Evolutionary conservation across 2,113 vertebrate genomes (phyloP).

Genomic region (Etheostoma cragini): DNA sequence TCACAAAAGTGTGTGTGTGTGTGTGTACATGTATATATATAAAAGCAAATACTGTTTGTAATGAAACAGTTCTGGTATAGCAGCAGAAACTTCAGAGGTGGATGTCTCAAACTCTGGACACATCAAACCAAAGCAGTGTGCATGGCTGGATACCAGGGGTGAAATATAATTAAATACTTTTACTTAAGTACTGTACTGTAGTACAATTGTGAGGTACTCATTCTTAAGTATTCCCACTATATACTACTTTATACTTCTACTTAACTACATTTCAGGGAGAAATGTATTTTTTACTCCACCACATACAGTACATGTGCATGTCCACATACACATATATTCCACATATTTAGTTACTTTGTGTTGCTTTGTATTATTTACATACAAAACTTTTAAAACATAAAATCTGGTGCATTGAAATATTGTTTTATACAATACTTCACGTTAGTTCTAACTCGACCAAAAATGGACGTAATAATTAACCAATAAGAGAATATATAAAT

Average conservation of each 20-base stretch:
- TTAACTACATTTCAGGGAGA: neutral
- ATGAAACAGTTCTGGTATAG: too few species aligned
- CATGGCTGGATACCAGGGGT: neutral
- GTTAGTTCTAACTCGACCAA: too few species aligned
- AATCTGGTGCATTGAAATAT: too few species aligned
- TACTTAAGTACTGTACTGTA: neutral
- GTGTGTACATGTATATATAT: too few species aligned
- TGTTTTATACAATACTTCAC: too few species aligned
- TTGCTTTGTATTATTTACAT: neutral
- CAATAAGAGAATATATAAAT: neutral
- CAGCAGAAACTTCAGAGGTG: neutral
- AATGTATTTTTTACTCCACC: neutral
- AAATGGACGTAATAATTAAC: neutral
- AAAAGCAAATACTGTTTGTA: too few species aligned
- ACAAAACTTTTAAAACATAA: neutral
- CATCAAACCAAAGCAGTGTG: neutral
- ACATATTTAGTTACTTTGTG: neutral
- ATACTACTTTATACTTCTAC: neutral
- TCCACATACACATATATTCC: neutral
- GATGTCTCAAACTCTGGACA: neutral
- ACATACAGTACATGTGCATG: neutral
- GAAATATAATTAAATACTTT: neutral
- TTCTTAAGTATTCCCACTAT: neutral
- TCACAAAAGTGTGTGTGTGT: too few species aligned
- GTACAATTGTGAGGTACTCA: neutral